Evolutionary conservation across 2,888 invertebrate species (phyloP), one percentile per base, ranked within the genome.

Genomic region (Taenaris catops): DNA sequence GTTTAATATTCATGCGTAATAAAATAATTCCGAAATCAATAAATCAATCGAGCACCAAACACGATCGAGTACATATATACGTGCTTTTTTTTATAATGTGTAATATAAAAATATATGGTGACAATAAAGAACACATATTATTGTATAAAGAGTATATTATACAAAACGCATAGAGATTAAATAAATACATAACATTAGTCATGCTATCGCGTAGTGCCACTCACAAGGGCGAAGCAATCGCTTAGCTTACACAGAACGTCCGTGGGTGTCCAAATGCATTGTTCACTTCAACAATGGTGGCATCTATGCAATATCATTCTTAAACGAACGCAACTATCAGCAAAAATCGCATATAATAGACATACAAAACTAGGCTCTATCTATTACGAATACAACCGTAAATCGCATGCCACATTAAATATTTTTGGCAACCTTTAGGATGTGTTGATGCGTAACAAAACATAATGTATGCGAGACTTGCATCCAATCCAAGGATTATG

Each of bases 261-360:
- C 43, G 78, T 79, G 66, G 78, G 78, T 70, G 76, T 65, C 52
- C 53, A 54, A 54, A 59, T 49, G 56, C 65, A 83, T 83, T 83
- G 83, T 83, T 80, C 58, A 38, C 37, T 35, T 58, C 58, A 65
- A 83, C 80, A 84, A 83, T 80, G 55, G 72, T 46, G 47, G 48
- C 58, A 62, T 67, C 67, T 62, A 55, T 71, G 78, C 76, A 79
- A 74, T 62, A 67, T 57, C 58, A 53, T 23, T 26, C 29, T 25
- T 10, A 44, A 44, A 46, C 41, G 40, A 46, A 51, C 39, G 49
- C 46, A 41, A 36, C 38, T 43, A 34, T 35, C 42, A 25, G 35
- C 41, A 31, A 41, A 38, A 41, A 45, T 41, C 26, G 27, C 28
- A 41, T 34, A 44, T 14, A 19, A 10, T 6, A 8, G 20, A 7